Conservation (phyloP, 2,888 invertebrate species). For the Danaus chrysippus region DNA sequence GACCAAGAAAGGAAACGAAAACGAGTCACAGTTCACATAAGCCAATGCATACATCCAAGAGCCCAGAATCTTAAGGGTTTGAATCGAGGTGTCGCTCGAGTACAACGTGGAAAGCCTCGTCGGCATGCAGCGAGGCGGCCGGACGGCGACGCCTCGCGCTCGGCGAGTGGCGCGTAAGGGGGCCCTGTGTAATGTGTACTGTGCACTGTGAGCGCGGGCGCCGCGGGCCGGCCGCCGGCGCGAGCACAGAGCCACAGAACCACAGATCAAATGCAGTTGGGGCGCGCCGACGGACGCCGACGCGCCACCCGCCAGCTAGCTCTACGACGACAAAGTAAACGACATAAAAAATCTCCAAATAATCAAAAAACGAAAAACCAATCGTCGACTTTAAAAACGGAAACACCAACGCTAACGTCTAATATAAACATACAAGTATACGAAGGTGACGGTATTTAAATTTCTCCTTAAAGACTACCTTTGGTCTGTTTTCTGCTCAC, state of each 20-base stretch:
- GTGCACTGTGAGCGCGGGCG: constrained; percentile 34
- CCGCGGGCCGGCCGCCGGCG: constrained; percentile 54
- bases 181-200: constrained; percentile 35
- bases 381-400: constrained; percentile 73
- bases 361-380: constrained; percentile 63
- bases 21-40: constrained; percentile 79
- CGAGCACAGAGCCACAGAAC: constrained; percentile 64
- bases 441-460: constrained; percentile 78
- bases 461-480: constrained; percentile 82
- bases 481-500: constrained; percentile 92
- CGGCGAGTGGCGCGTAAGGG: constrained; percentile 30
- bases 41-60: constrained; percentile 80
- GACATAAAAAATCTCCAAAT: constrained; percentile 58
- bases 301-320: constrained; percentile 70
- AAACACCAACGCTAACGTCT: constrained; percentile 78
- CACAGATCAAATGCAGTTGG: constrained; percentile 79
- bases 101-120: constrained; percentile 76
- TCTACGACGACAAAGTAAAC: constrained; percentile 76
- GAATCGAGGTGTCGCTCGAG: constrained; percentile 72
- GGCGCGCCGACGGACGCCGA: constrained; percentile 66
- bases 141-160: constrained; percentile 48
- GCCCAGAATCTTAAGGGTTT: constrained; percentile 80
- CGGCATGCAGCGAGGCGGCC: constrained; percentile 74
- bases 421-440: constrained; percentile 78
- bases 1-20: constrained; percentile 79